phyloP scores from a whole-genome alignment of 1,140 invertebrate species.

The Orussus abietinus region DNA sequence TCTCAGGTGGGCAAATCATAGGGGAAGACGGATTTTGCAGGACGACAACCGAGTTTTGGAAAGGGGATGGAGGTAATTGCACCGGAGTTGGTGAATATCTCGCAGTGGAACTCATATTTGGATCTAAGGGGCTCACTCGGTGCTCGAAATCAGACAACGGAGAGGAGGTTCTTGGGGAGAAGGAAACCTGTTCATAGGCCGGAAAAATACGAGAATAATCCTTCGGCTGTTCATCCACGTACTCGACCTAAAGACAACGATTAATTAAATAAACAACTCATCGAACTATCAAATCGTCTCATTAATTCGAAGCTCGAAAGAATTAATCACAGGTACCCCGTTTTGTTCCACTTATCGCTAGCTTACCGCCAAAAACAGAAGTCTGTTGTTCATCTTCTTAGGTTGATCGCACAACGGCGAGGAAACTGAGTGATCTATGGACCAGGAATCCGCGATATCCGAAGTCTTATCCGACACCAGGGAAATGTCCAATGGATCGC shows the following conservation, averaged over 20 bases:
- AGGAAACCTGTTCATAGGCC: slow-evolving; percentile 46
- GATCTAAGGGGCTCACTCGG: slow-evolving; percentile 57
- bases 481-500: slow-evolving; percentile 35
- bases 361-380: slow-evolving; percentile 47
- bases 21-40: slow-evolving; percentile 47
- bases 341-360: no score
- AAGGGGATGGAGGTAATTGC: slow-evolving; percentile 47
- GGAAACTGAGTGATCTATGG: slow-evolving; percentile 25
- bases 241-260: slow-evolving; percentile 51
- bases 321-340: no score
- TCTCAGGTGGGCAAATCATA: slow-evolving; percentile 38
- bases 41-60: slow-evolving; percentile 55
- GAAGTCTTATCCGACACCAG: slow-evolving; percentile 38
- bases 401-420: slow-evolving; percentile 29
- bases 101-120: slow-evolving; percentile 59
- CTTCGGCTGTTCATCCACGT: slow-evolving; percentile 49
- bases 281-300: no score
- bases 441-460: slow-evolving; percentile 32
- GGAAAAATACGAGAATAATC: slow-evolving; percentile 50
- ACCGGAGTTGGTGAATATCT: slow-evolving; percentile 57
- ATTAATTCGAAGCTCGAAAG: no score
- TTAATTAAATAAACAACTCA: slow-evolving; percentile 11
- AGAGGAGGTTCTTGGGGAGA: slow-evolving; percentile 46
- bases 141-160: slow-evolving; percentile 55
- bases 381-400: slow-evolving; percentile 40